Conservation (phyloP, 2,888 invertebrate species). For the Brachyopa scutellaris region DNA sequence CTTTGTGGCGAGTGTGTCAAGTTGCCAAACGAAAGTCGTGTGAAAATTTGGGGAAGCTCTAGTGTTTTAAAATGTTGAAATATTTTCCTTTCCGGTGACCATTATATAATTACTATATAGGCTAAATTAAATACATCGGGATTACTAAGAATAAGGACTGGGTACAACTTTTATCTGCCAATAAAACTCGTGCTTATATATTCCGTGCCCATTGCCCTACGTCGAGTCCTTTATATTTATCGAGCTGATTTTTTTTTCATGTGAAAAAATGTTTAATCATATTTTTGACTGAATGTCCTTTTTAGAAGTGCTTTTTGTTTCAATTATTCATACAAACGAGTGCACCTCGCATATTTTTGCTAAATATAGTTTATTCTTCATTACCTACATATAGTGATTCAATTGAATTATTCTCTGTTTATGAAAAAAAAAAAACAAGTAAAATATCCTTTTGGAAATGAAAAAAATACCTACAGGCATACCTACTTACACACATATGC, state of each 20-base stretch:
- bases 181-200: too few species aligned
- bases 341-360: too few species aligned
- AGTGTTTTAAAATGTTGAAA: constrained; percentile 8
- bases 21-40: constrained; percentile 24
- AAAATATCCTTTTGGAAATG: constrained; percentile 44
- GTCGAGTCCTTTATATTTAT: constrained; percentile 20
- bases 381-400: background rate
- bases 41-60: constrained; percentile 10
- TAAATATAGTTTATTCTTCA: constrained; percentile 8
- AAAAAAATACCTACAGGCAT: too few species aligned
- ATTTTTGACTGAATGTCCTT: background rate
- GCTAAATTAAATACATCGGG: constrained; percentile 7
- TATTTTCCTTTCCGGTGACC: constrained; percentile 34
- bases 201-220: background rate
- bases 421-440: constrained; percentile 22
- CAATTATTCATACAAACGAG: too few species aligned
- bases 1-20: constrained; percentile 41
- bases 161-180: background rate
- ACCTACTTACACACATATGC: constrained; percentile 37
- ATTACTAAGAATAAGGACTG: constrained; percentile 4
- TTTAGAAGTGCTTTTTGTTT: background rate
- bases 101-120: constrained; percentile 57
- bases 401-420: constrained; percentile 18
- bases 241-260: constrained; percentile 47
- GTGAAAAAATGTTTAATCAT: constrained; percentile 7